phyloP scores from a whole-genome alignment of 2,888 invertebrate species.

The Lithophane ornitopus region DNA sequence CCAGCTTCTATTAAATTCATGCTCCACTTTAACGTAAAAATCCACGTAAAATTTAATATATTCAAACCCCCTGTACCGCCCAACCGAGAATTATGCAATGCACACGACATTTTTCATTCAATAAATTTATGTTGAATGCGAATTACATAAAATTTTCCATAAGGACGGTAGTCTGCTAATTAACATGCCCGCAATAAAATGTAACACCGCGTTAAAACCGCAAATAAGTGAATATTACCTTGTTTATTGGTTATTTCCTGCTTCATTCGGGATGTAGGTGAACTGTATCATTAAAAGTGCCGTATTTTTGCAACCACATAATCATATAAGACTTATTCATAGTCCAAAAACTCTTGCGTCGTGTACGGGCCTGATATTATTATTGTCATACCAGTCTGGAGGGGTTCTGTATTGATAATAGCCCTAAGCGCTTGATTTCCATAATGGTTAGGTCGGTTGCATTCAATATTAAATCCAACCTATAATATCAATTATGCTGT shows the following conservation, averaged over 20 bases:
- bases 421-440: conserved; percentile 30
- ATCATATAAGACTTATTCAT: conserved; percentile 6
- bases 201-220: conserved; percentile 65
- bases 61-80: conserved; percentile 8
- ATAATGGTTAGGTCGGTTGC: conserved; percentile 30
- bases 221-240: conserved; percentile 66
- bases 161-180: conserved; percentile 53
- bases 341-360: neutral
- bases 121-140: conserved; percentile 33
- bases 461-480: conserved; percentile 16
- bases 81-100: conserved; percentile 13
- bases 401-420: conserved; percentile 37
- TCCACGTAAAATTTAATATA: conserved; percentile 10
- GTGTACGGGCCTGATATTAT: neutral
- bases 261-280: conserved; percentile 55
- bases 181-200: conserved; percentile 63
- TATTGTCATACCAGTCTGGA: neutral
- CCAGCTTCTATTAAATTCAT: conserved; percentile 24
- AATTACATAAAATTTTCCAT: conserved; percentile 55
- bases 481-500: conserved; percentile 41
- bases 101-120: conserved; percentile 30
- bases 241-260: conserved; percentile 71
- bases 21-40: conserved; percentile 1
- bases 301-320: conserved; percentile 31
- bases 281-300: conserved; percentile 45